These are phyloP conservation scores for Tortrix viridana DNA, from an alignment of 2,888 invertebrate species.

Conservation along the genomic window DNA sequence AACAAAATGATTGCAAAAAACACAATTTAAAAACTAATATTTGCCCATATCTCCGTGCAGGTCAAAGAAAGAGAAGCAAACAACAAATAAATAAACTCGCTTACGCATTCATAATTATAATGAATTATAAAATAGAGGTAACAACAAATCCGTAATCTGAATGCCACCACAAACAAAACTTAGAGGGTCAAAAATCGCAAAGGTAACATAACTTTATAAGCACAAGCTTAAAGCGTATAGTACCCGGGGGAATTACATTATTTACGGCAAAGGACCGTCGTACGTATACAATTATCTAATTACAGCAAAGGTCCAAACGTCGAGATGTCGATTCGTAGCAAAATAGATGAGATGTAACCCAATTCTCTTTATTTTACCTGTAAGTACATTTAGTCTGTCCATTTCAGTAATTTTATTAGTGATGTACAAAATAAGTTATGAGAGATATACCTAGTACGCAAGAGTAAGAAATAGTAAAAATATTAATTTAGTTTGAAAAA, in stretches of 20 bases:
- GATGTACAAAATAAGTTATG: background rate
- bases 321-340: conserved; percentile 17
- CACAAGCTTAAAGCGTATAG: conserved; percentile 7
- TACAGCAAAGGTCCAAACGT: conserved; percentile 13
- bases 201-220: conserved; percentile 1
- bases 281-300: conserved; percentile 33
- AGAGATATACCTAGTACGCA: too few relatives aligned
- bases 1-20: too few relatives aligned
- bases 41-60: too few relatives aligned
- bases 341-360: conserved; percentile 18
- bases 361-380: conserved; percentile 23
- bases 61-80: too few relatives aligned
- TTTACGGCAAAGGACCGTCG: conserved; percentile 26
- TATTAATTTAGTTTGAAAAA: too few relatives aligned
- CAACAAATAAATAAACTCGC: too few relatives aligned
- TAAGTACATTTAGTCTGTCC: conserved; percentile 6
- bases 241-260: conserved; percentile 27
- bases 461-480: too few relatives aligned
- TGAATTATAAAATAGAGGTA: too few relatives aligned
- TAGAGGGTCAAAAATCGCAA: background rate
- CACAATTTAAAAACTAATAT: too few relatives aligned
- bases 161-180: background rate
- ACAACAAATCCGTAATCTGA: too few relatives aligned
- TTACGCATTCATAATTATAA: too few relatives aligned
- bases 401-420: conserved; percentile 15